Evolutionary conservation across 2,888 invertebrate species (phyloP), one percentile per base, ranked within the genome.

Genomic region (Ernsta delagoae): DNA sequence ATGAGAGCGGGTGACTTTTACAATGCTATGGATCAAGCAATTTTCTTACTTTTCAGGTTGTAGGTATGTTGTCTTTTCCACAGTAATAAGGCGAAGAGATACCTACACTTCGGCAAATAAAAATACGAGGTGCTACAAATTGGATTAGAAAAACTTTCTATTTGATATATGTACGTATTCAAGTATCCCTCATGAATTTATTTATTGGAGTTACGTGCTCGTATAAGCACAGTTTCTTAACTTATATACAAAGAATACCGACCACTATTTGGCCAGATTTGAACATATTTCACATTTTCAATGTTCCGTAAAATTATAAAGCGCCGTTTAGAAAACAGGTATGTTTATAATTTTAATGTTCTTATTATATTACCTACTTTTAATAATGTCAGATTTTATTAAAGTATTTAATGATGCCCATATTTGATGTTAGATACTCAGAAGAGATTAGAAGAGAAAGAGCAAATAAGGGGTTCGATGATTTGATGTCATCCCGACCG

Each of bases 61-160:
- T 80, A 78, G 31, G 31, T 31, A 31, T 31, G 3, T 31, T 31
- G 1, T 31, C 3, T 79, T 78, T 79, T 78, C 78, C 79, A 70
- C 73, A 73, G 79, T 88, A 90, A 91, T 92, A 90, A 89, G 87
- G 78, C 83, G 82, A 83, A 82, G 82, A 84, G 83, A 84, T 82
- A 81, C n/a, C n/a, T n/a, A n/a, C 81, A 78, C 84, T 80, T 77
- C 76, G 73, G 77, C 79, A 78, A 87, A 89, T 89, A 90, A 89
- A 90, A 88, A 83, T 86, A 84, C 86, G 84, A 89, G 86, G 86
- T 87, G 88, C 83, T 85, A 85, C 87, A 90, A 91, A 91, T 91
- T 91, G 89, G 87, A 90, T 89, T 83, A 84, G 84, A 84, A 84
- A 89, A 89, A 82, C 88, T 88, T 84, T 79, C 82, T 84, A 81